Conservation (phyloP, 1,140 invertebrate species). For the Bombus breviceps region DNA sequence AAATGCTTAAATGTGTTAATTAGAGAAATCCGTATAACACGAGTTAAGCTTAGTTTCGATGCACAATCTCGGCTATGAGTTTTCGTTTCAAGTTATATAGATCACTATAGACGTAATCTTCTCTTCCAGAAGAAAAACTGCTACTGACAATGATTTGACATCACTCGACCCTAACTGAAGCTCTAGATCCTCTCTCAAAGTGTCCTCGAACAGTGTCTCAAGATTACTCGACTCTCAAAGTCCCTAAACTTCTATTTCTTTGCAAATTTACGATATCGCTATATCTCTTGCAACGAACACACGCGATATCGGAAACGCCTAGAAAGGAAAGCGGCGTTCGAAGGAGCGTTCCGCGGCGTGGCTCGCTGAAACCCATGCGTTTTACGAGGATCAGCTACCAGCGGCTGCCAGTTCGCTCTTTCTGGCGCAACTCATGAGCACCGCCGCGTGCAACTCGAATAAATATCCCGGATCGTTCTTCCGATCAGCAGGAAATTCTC, state of each 20-base stretch:
- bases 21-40: too few species aligned
- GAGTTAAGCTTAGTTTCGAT: too few species aligned
- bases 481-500: not conserved
- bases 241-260: not conserved
- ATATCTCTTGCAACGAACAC: not conserved
- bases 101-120: too few species aligned
- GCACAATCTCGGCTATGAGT: too few species aligned
- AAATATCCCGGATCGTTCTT: constrained; percentile 12
- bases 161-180: not conserved
- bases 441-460: constrained; percentile 5
- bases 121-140: too few species aligned
- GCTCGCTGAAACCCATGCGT: not conserved
- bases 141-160: not conserved
- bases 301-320: not conserved
- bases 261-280: not conserved
- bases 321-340: not conserved
- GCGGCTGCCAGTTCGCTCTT: not conserved
- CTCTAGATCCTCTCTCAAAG: not conserved
- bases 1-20: too few species aligned
- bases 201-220: too few species aligned
- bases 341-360: not conserved
- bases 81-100: too few species aligned
- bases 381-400: not conserved
- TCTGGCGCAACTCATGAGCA: constrained; percentile 11
- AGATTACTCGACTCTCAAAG: not conserved